Evolutionary conservation across 2,113 vertebrate species (phyloP), one percentile per base, ranked within the genome.

Genomic region (Gadus macrocephalus): DNA sequence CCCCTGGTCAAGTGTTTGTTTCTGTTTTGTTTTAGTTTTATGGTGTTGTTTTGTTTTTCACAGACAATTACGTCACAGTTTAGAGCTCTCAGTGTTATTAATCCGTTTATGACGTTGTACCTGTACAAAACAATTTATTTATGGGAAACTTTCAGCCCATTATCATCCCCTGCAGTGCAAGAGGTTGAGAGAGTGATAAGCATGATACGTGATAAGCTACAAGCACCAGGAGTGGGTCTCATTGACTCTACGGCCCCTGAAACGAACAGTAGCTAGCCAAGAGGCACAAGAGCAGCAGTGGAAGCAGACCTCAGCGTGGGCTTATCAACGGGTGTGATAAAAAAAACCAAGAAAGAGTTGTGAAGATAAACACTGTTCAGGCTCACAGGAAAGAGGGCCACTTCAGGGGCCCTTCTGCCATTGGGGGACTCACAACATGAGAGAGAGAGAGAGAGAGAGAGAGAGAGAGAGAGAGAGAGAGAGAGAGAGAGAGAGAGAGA

Each of bases 281-380:
- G 2, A 35, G 31, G 58, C 15, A 59, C 58, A n/a, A n/a, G 15
- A 15, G 19, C 17, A 17, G 58, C 74, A 77, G 76, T 74, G 67
- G 81, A 73, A 70, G 72, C 68, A 62, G 74, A 82, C 75, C 42
- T 62, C 77, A 83, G 88, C 89, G 86, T 90, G 91, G 87, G 85
- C 89, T 82, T 79, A 77, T 86, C 81, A 78, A 73, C 78, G 80
- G 85, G 85, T 70, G 83, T 59, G 70, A 87, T 71, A 83, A 9
- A 14, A 14, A 20, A 49, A 9, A 49, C 42, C 8, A 49, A 9
- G 8, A 14, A 49, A 49, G 42, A 49, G 42, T 14, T 49, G 42
- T 49, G 42, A 49, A 49, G 42, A 49, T 12, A 49, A 49, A 71
- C 82, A 75, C 77, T 79, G 86, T 92, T 86, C 91, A 89, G 87